Base-by-base conservation (phyloP, 92 coral and sea anemone species). In the Ricordea florida region DNA sequence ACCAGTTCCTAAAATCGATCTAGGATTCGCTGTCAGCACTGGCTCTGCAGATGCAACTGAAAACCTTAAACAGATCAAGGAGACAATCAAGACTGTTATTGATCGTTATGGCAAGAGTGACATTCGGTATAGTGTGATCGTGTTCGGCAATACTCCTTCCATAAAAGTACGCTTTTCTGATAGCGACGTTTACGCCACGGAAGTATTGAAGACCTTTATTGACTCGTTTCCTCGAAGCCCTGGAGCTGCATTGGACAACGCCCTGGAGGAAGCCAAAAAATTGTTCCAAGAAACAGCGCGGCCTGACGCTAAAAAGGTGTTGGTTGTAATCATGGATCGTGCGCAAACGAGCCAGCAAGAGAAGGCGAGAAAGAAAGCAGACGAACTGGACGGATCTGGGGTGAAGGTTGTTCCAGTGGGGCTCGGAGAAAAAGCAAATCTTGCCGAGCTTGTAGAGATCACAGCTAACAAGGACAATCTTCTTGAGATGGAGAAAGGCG, bases 371-470 rank as follows among this genome's bases (percentile, higher is more conserved):
- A 56, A 46, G 16, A 74, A 75, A 52, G 86, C 86, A 7, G 66
- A 41, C 35, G 71, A 56, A 33, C 57, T 88, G 34, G 67, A 62
- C 51, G 77, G 52, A 14, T 59, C 81, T 21, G 79, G 94, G 15
- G 93, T 90, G 10, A 87, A 86, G 53, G 73, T 93, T 15, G 81
- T 93, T 1, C 93, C 98, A 6, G 92, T 93, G n/a, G 83, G 84
- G 1, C 57, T 93, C 24, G 91, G 96, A 17, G 78, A 68, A 20
- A 72, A 71, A 65, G 90, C 76, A 36, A 72, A 79, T 63, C 22
- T 32, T 10, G 70, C 28, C 20, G 91, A 90, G 34, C 72, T 90
- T 8, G 65, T 41, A 15, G 40, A 68, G 7, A 46, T 86, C 14
- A 80, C 97, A 40, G 58, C 78, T 6, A 72, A 84, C 32, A 91